phyloP scores from a whole-genome alignment of 1,140 invertebrate genomes.

The Drosophila auraria region DNA sequence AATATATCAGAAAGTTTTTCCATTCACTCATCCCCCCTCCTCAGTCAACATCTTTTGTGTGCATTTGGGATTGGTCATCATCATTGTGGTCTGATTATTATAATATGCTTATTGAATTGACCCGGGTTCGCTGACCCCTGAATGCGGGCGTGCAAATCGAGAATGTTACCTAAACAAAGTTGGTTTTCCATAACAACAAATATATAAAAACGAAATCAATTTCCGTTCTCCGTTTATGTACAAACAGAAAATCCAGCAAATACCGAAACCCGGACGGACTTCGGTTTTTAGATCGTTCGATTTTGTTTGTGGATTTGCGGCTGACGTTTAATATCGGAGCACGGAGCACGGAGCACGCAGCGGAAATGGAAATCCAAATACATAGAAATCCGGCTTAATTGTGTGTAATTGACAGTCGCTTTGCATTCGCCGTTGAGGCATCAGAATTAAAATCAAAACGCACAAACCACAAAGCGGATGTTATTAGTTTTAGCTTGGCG shows the following conservation, averaged over 20 bases:
- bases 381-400: constrained; percentile 73
- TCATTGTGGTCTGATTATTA: constrained; percentile 72
- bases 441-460: constrained; percentile 41
- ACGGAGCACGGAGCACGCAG: constrained; percentile 17
- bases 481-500: constrained; percentile 54
- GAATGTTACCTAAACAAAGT: constrained; percentile 54
- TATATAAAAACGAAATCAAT: constrained; percentile 72
- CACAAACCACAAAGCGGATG: constrained; percentile 63
- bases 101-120: constrained; percentile 75
- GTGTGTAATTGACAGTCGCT: constrained; percentile 75
- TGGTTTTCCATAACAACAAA: constrained; percentile 71
- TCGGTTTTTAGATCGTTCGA: constrained; percentile 31
- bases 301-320: constrained; percentile 55
- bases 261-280: constrained; percentile 8
- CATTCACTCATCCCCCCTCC: constrained; percentile 39
- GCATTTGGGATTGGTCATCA: constrained; percentile 70
- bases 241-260: constrained; percentile 24
- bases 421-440: constrained; percentile 54
- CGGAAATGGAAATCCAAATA: constrained; percentile 73
- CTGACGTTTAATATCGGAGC: constrained; percentile 62
- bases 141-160: constrained; percentile 19
- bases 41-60: constrained; percentile 60
- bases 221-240: constrained; percentile 58
- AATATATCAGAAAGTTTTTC: constrained; percentile 77
- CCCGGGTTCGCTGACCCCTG: constrained; percentile 57